phyloP scores from a whole-genome alignment of 92 coral and sea anemone genomes.

The Zoanthus sansibaricus region DNA sequence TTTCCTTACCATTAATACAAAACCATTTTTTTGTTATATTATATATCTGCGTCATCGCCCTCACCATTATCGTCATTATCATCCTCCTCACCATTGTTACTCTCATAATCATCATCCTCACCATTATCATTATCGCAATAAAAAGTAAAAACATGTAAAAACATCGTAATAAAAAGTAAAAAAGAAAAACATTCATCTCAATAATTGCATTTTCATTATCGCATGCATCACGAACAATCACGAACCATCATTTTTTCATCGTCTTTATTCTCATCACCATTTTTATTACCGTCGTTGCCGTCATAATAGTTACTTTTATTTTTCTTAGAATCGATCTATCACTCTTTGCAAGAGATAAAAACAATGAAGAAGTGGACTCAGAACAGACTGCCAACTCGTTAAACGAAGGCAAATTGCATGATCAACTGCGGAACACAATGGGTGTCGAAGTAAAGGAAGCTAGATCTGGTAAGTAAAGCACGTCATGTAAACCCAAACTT shows the following conservation, averaged over 20 bases:
- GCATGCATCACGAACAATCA: not conserved
- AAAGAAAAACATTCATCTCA: too few species aligned
- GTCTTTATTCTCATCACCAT: too few species aligned
- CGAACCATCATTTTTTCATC: too few species aligned
- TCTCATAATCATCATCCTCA: not conserved
- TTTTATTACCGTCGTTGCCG: too few species aligned
- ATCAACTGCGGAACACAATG: not conserved
- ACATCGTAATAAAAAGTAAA: not conserved
- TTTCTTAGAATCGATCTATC: conserved; percentile 10
- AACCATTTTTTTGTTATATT: not conserved
- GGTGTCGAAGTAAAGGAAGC: conserved; percentile 7
- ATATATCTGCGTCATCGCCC: not conserved
- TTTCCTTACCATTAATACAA: not conserved
- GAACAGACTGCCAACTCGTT: not conserved
- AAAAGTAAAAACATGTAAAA: too few species aligned
- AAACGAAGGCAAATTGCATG: not conserved
- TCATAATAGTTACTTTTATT: not conserved
- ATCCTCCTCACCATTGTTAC: not conserved
- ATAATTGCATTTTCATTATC: too few species aligned
- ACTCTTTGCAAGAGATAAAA: conserved; percentile 31
- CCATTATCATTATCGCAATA: not conserved
- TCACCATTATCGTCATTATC: not conserved
- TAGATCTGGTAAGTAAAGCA: not conserved
- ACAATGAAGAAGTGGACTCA: not conserved
- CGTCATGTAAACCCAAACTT: not conserved